Evolutionary conservation across 2,888 invertebrate species (phyloP), one percentile per base, ranked within the genome.

Genomic region (Amitus sp.): DNA sequence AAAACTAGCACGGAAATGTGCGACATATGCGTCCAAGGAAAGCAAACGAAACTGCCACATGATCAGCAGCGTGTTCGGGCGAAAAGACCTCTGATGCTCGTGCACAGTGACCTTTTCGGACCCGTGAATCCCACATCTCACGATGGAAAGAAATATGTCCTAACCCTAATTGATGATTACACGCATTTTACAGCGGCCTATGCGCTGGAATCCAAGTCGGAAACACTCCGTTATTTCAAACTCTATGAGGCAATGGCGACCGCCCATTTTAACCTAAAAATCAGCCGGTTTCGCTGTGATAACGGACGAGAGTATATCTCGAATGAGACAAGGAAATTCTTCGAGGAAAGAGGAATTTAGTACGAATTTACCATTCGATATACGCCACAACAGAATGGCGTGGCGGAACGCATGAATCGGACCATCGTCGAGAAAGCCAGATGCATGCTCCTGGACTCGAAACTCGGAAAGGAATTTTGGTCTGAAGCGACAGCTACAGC

Each of bases 401-500:
- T 68, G 1, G 70, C 68, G 9, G 70, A 71, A 47, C 17, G 68
- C 18, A 53, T 70, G 55, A 71, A 71, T 20, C 27, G 72, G 13
- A 66, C 68, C n/a, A 50, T 82, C 40, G 74, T 75, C 3, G 79
- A 80, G 69, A 80, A 75, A 64, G 75, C 76, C 49, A 71, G 79
- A 40, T 48, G 75, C 33, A 73, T 78, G 70, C 9, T 82, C 47
- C 56, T 55, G 52, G 68, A 73, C 50, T 73, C 75, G 6, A 67
- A 72, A 30, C 57, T 77, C 12, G 57, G 66, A 18, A 78, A 79
- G 42, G 12, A 18, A 4, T 7, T 42, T 10, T 82, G 79, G 80
- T 73, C 75, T 30, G 78, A 72, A 53, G 68, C 71, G 9, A 61
- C 63, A 2, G 17, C 27, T n/a, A 52, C 69, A 5, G 68, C 71